Conservation (phyloP, 2,888 invertebrate genomes). For the Morpho deidamia region DNA sequence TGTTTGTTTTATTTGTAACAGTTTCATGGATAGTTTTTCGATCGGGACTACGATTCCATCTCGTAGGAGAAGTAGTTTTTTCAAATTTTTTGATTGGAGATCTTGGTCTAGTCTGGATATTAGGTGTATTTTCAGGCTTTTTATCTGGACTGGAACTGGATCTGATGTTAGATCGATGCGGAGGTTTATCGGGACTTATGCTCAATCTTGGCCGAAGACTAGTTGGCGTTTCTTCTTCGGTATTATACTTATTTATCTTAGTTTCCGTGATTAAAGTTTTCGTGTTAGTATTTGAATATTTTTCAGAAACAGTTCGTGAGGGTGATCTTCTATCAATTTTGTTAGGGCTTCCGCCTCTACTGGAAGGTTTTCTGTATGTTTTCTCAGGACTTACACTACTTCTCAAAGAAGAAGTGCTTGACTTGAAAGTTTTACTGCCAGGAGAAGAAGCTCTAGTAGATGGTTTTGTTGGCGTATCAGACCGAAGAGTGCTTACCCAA, state of each 20-base stretch:
- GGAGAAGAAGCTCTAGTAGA: slow-evolving; percentile 76
- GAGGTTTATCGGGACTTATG: slow-evolving; percentile 51
- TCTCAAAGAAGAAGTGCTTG: slow-evolving; percentile 73
- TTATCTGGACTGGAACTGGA: slow-evolving; percentile 41
- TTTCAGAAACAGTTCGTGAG: slow-evolving; percentile 44
- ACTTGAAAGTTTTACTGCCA: slow-evolving; percentile 71
- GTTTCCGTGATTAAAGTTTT: slow-evolving; percentile 44
- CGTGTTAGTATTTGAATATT: slow-evolving; percentile 46
- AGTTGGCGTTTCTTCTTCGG: slow-evolving; percentile 44
- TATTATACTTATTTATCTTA: slow-evolving; percentile 40
- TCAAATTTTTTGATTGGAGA: slow-evolving; percentile 25
- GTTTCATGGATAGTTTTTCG: slow-evolving; percentile 21
- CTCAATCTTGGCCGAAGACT: slow-evolving; percentile 38
- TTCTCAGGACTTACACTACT: slow-evolving; percentile 76
- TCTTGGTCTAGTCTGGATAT: slow-evolving; percentile 23
- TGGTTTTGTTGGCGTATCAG: slow-evolving; percentile 78
- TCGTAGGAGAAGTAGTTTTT: slow-evolving; percentile 23
- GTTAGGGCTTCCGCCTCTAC: slow-evolving; percentile 44
- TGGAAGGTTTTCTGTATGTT: slow-evolving; percentile 45
- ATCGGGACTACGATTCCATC: slow-evolving; percentile 36
- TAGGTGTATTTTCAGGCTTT: slow-evolving; percentile 21
- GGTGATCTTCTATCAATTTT: slow-evolving; percentile 54
- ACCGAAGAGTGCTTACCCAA: slow-evolving; percentile 85
- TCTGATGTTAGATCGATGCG: slow-evolving; percentile 29
- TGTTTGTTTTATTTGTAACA: not conserved